phyloP scores from a whole-genome alignment of 2,888 invertebrate genomes.

The Drosophila birchii region DNA sequence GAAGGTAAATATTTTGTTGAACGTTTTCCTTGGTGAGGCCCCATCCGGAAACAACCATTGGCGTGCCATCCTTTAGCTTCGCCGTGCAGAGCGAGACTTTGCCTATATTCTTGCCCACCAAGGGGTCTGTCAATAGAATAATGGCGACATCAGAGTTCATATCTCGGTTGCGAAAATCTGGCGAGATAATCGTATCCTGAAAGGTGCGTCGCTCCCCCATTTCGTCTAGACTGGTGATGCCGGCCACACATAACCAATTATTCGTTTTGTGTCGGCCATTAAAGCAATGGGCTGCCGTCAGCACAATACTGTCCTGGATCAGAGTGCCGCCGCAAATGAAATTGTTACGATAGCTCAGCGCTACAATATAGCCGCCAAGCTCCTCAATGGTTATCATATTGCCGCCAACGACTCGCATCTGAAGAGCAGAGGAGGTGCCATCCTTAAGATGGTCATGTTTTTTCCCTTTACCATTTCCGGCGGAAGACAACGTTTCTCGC shows the following conservation, averaged over 20 bases:
- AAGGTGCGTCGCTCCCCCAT: neutral
- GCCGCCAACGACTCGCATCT: constrained; percentile 62
- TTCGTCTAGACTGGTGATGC: constrained; percentile 42
- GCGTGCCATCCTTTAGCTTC: neutral
- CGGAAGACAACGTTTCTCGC: neutral
- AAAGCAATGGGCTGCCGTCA: constrained; percentile 68
- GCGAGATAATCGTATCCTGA: constrained; percentile 10
- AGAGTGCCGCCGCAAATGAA: constrained; percentile 65
- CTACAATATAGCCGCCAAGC: constrained; percentile 60
- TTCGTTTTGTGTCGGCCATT: rapidly evolving
- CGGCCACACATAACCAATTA: constrained; percentile 46
- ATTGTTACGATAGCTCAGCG: constrained; percentile 28
- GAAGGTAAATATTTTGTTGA: constrained; percentile 8
- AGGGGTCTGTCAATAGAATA: constrained; percentile 25
- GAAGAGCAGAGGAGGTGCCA: neutral
- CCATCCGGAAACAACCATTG: constrained; percentile 60
- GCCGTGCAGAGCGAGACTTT: constrained; percentile 26
- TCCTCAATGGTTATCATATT: constrained; percentile 38
- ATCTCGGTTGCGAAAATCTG: constrained; percentile 14
- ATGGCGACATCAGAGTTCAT: constrained; percentile 38
- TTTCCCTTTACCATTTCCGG: neutral
- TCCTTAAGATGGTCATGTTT: neutral
- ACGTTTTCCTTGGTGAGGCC: neutral
- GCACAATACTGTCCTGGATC: constrained; percentile 44
- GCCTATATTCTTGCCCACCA: constrained; percentile 37